phyloP scores from a whole-genome alignment of 1,140 invertebrate genomes.

The Caenorhabditis latens region DNA sequence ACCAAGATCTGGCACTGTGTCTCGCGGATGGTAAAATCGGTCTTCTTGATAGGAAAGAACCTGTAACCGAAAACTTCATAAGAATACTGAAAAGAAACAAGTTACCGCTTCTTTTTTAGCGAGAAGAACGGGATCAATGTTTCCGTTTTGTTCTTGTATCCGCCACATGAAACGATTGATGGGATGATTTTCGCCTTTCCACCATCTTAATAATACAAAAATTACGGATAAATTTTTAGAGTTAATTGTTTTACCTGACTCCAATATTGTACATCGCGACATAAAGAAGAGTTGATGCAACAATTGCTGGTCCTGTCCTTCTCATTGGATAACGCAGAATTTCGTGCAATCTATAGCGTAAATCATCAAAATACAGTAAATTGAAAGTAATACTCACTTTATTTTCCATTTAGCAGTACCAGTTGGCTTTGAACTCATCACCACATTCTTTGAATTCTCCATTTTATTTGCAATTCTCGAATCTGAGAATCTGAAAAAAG shows the following conservation, averaged over 20 bases:
- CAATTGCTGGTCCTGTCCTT: slow-evolving; percentile 10
- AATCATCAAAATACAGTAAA: background rate
- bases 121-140: background rate
- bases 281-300: slow-evolving; percentile 25
- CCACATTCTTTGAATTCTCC: background rate
- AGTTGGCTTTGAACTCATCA: slow-evolving; percentile 30
- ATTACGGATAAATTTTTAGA: background rate
- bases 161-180: slow-evolving; percentile 39
- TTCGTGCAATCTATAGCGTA: background rate
- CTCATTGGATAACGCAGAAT: slow-evolving; percentile 16
- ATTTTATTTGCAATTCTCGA: slow-evolving; percentile 13
- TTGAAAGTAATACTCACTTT: background rate
- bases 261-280: background rate
- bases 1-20: background rate
- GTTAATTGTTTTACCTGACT: background rate
- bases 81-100: background rate
- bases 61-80: background rate
- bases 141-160: slow-evolving; percentile 44
- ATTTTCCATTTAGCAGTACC: slow-evolving; percentile 31
- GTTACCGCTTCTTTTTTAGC: slow-evolving; percentile 11
- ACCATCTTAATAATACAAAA: background rate
- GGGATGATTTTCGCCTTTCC: slow-evolving; percentile 33
- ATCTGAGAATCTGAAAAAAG: background rate
- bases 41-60: slow-evolving; percentile 43
- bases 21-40: slow-evolving; percentile 7